Evolutionary conservation across 2,113 vertebrate genomes (phyloP).

Genomic region (Heliornis fulica): DNA sequence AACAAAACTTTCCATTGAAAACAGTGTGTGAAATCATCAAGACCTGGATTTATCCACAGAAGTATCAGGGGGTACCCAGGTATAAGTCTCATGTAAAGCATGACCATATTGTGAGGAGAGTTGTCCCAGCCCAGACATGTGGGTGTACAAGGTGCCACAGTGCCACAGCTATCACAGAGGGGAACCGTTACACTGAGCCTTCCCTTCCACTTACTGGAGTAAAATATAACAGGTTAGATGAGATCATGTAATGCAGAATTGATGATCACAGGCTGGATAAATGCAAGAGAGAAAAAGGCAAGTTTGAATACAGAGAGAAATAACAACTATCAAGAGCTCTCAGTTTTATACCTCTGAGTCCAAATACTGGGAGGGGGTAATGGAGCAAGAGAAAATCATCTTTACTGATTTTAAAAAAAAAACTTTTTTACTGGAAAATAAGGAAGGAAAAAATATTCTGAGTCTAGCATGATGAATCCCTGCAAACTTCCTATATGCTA

Average conservation of each 20-base stretch:
- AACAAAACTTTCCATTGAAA: background rate
- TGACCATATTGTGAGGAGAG: background rate
- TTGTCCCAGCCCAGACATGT: background rate
- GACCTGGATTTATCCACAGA: background rate
- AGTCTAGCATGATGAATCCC: background rate
- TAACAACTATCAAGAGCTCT: background rate
- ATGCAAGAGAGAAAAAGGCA: background rate
- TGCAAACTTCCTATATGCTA: background rate
- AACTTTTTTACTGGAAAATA: background rate
- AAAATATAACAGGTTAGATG: background rate
- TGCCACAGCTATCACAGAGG: background rate
- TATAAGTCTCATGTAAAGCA: background rate
- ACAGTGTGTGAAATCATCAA: background rate
- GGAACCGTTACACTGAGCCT: background rate
- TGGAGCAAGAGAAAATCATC: background rate
- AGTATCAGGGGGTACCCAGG: background rate
- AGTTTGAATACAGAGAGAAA: background rate
- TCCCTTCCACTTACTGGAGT: background rate
- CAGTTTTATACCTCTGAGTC: background rate
- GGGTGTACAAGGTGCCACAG: background rate
- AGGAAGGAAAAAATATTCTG: background rate
- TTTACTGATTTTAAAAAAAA: background rate
- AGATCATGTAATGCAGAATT: background rate
- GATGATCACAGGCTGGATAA: background rate
- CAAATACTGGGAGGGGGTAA: background rate